These are phyloP conservation scores for Diplosoma virens DNA, from an alignment of 23 tunicate species.

Conservation along the genomic window DNA sequence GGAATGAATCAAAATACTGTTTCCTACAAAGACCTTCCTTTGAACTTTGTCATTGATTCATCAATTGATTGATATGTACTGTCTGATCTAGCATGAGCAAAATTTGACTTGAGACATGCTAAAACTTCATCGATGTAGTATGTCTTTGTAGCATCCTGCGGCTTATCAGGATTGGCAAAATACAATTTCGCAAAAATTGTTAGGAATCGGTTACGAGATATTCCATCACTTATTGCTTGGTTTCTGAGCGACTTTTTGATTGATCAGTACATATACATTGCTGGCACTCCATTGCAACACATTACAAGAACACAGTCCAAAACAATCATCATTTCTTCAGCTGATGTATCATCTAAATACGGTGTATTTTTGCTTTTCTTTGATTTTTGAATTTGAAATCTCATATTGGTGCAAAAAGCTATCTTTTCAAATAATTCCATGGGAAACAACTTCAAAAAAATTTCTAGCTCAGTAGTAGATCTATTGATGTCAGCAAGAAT, in stretches of 20 bases:
- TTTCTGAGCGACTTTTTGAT: constrained; percentile 2
- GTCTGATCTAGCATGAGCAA: neutral
- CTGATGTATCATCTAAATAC: neutral
- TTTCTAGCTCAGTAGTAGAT: neutral
- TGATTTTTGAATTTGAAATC: constrained; percentile 2
- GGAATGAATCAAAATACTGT: no score
- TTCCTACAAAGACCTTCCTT: constrained; percentile 8
- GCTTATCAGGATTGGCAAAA: constrained; percentile 23
- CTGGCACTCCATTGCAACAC: neutral
- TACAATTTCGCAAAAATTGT: constrained; percentile 13
- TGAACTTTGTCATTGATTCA: constrained; percentile 9
- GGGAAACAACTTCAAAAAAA: constrained; percentile 10
- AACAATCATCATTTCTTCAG: constrained; percentile 11
- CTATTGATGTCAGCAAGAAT: constrained; percentile 19
- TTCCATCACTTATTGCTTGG: constrained; percentile 16
- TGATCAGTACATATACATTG: no score
- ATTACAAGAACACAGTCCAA: neutral
- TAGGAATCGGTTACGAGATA: constrained; percentile 9
- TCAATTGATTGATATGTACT: constrained; percentile 17
- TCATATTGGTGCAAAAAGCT: constrained; percentile 11
- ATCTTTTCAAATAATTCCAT: constrained; percentile 18
- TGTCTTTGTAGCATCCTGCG: constrained; percentile 21
- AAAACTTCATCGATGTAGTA: constrained; percentile 15
- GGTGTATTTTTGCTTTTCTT: neutral
- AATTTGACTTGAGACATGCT: neutral